Conservation (phyloP, 2,797 vertebrate species). For the Esox masquinongy region DNA sequence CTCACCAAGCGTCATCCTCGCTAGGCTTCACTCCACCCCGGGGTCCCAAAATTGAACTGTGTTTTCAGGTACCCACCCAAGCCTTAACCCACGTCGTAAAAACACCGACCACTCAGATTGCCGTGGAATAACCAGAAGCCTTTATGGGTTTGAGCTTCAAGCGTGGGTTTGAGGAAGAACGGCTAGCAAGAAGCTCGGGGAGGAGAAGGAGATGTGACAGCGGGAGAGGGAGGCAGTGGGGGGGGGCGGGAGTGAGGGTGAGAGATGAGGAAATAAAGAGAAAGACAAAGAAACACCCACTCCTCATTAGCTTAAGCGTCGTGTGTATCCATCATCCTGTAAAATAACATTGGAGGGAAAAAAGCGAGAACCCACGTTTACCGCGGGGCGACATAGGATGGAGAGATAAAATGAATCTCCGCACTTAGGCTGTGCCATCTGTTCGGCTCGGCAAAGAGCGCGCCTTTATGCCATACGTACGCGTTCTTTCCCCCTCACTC, state of each 20-base stretch:
- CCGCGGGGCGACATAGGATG: slow-evolving; percentile 53
- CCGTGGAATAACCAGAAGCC: slow-evolving; percentile 56
- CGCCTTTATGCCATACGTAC: slow-evolving; percentile 18
- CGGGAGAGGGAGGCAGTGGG: slow-evolving; percentile 17
- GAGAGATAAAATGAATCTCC: slow-evolving; percentile 66
- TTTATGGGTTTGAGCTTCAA: slow-evolving; percentile 53
- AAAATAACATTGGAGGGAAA: slow-evolving; percentile 55
- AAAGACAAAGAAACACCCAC: slow-evolving; percentile 52
- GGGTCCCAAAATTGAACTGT: slow-evolving; percentile 29
- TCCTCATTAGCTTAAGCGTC: slow-evolving; percentile 69
- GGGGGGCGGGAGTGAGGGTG: slow-evolving; percentile 33
- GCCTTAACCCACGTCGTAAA: slow-evolving; percentile 3
- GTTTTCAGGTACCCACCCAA: slow-evolving; percentile 41
- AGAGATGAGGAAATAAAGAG: slow-evolving; percentile 3
- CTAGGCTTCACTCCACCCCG: slow-evolving; percentile 16
- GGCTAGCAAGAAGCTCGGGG: slow-evolving; percentile 17
- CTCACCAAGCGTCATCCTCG: neutral
- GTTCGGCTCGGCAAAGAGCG: slow-evolving; percentile 59
- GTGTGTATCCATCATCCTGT: slow-evolving; percentile 63
- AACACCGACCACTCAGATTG: slow-evolving; percentile 11
- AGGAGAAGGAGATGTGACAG: neutral
- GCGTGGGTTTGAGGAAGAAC: slow-evolving; percentile 65
- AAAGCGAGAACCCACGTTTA: slow-evolving; percentile 34
- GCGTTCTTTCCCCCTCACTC: neutral
- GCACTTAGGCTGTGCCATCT: slow-evolving; percentile 70